These are phyloP conservation scores for Nerophis lumbriciformis DNA, from an alignment of 2,113 vertebrate species.

Conservation along the genomic window DNA sequence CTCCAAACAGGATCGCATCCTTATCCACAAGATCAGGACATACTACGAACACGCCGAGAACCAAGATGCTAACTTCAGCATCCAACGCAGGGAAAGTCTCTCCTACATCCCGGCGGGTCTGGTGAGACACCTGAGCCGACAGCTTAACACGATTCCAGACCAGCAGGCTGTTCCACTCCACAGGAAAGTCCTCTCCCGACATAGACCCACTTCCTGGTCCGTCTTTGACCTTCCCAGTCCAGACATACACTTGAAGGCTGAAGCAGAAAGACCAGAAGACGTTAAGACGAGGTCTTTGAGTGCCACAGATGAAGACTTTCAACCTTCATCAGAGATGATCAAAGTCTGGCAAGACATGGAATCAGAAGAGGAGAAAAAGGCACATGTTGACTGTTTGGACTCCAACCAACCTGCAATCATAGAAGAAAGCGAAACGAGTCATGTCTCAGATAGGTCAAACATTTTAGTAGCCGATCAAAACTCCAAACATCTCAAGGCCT, in stretches of 20 bases:
- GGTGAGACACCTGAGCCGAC: constrained; percentile 81
- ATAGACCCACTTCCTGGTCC: constrained; percentile 70
- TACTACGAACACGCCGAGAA: constrained; percentile 87
- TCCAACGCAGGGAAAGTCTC: constrained; percentile 88
- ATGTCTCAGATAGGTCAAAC: constrained; percentile 54
- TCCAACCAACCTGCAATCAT: constrained; percentile 71
- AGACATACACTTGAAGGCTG: constrained; percentile 5
- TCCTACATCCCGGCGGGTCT: constrained; percentile 92
- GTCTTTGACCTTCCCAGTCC: constrained; percentile 70
- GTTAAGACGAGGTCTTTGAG: constrained; percentile 14
- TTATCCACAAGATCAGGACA: constrained; percentile 85
- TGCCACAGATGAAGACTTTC: constrained; percentile 71
- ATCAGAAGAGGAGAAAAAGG: constrained; percentile 18
- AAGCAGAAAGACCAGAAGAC: constrained; percentile 23
- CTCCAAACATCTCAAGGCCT: constrained; percentile 31
- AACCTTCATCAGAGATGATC: constrained; percentile 70
- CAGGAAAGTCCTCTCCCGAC: constrained; percentile 39
- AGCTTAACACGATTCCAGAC: constrained; percentile 74
- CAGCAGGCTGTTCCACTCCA: constrained; percentile 36
- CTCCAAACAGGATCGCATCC: constrained; percentile 80
- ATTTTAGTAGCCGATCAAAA: constrained; percentile 28
- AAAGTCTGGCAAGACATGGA: constrained; percentile 80
- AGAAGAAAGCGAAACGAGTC: constrained; percentile 72
- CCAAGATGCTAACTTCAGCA: constrained; percentile 77
- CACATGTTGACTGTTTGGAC: constrained; percentile 21